Conservation (phyloP, 2,113 vertebrate genomes). For the Alligator mississippiensis region DNA sequence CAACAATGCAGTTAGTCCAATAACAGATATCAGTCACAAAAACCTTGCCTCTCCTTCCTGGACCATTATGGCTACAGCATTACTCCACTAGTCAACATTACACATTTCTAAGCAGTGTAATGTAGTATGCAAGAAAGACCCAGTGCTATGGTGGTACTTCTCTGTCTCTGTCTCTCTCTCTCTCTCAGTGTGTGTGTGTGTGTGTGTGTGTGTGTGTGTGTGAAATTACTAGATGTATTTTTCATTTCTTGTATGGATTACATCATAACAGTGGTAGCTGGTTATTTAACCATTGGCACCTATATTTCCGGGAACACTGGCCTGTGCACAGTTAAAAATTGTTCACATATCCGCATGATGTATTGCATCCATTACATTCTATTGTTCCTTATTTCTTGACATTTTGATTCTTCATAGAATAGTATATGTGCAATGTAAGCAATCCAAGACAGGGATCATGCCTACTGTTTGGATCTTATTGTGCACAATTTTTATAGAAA, state of each 20-base stretch:
- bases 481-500: neutral
- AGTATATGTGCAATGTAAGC: neutral
- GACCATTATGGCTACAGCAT: no score
- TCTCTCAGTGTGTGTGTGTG: neutral
- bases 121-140: neutral
- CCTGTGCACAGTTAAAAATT: slow-evolving; percentile 15
- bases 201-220: neutral
- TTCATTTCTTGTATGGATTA: neutral
- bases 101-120: neutral
- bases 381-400: neutral
- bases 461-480: neutral
- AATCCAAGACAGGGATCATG: neutral
- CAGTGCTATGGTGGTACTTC: neutral
- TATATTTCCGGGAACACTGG: neutral
- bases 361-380: neutral
- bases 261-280: slow-evolving; percentile 1
- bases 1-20: no score
- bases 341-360: neutral
- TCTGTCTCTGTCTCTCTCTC: neutral
- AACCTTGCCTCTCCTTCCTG: no score
- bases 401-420: neutral
- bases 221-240: neutral
- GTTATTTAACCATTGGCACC: neutral
- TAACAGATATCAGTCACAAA: no score
- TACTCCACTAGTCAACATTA: no score